Conservation (phyloP, 2,888 invertebrate species). For the Heliconius erato region DNA sequence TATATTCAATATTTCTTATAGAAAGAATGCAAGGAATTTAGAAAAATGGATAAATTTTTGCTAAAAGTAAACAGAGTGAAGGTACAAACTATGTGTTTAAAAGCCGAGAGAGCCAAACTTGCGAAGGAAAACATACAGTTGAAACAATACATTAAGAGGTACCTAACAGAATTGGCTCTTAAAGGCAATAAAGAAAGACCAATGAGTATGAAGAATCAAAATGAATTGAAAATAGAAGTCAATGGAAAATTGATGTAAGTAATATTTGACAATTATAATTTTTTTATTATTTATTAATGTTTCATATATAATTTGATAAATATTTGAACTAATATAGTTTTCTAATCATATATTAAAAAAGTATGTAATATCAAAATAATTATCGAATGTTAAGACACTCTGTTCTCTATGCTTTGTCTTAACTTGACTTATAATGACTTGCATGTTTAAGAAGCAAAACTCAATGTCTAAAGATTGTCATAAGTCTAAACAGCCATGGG, state of each 20-base stretch:
- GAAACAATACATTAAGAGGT: conserved; percentile 87
- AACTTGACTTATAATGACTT: no score
- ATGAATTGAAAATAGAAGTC: conserved; percentile 60
- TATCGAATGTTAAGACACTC: not conserved
- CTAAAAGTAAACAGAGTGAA: conserved; percentile 77
- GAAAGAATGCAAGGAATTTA: conserved; percentile 83
- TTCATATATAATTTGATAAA: not conserved
- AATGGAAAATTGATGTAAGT: conserved; percentile 47
- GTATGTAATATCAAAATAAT: not conserved
- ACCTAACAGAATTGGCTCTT: conserved; percentile 86
- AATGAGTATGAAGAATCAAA: conserved; percentile 65
- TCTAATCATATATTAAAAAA: not conserved
- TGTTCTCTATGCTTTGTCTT: no score
- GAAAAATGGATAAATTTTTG: conserved; percentile 90
- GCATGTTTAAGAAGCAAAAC: no score
- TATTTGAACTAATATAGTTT: not conserved
- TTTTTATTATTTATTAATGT: no score
- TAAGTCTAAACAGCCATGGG: no score
- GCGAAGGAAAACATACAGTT: conserved; percentile 87
- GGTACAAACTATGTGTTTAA: conserved; percentile 77
- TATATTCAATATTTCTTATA: conserved; percentile 53
- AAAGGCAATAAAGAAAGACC: conserved; percentile 71
- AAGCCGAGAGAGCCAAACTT: conserved; percentile 75
- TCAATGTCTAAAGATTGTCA: no score
- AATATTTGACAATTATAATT: not conserved